A percentile compares a stretch with the other conserved stretches of the same genome.
Evolutionary conservation across 1,140 invertebrate genomes (phyloP).

Genomic region (Chrysomallon squamiferum): DNA sequence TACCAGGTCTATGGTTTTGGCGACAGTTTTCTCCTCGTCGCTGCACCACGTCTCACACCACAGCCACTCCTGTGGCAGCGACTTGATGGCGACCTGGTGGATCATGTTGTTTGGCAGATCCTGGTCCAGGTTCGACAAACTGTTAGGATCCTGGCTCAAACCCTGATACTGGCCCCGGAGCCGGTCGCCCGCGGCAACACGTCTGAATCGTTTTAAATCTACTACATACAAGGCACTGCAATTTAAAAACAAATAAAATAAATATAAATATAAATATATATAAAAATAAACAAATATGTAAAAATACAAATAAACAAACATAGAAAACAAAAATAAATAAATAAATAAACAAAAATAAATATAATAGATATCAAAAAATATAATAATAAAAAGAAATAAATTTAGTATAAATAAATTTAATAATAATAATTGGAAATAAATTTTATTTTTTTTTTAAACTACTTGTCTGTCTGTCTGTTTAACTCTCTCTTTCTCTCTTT

Average conservation of each 20-base stretch:
- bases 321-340: too few relatives aligned
- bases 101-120: slow-evolving; percentile 98
- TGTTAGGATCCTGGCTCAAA: slow-evolving; percentile 96
- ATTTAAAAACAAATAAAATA: slow-evolving; percentile 14
- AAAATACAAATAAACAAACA: too few relatives aligned
- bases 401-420: too few relatives aligned
- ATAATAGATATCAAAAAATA: too few relatives aligned
- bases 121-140: slow-evolving; percentile 92
- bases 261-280: background rate
- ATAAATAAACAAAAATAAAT: too few relatives aligned
- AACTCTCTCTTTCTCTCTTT: too few relatives aligned
- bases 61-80: slow-evolving; percentile 98
- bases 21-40: slow-evolving; percentile 84
- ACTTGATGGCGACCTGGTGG: slow-evolving; percentile 98
- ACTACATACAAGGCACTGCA: slow-evolving; percentile 92
- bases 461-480: too few relatives aligned
- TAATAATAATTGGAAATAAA: too few relatives aligned
- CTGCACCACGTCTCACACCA: slow-evolving; percentile 99
- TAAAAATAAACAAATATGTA: too few relatives aligned
- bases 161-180: slow-evolving; percentile 72
- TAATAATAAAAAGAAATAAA: too few relatives aligned
- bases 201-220: slow-evolving; percentile 93
- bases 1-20: slow-evolving; percentile 98
- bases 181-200: slow-evolving; percentile 96
- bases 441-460: too few relatives aligned